These are phyloP conservation scores for Montifringilla adamsi DNA, from an alignment of 2,113 vertebrate species.

Conservation along the genomic window DNA sequence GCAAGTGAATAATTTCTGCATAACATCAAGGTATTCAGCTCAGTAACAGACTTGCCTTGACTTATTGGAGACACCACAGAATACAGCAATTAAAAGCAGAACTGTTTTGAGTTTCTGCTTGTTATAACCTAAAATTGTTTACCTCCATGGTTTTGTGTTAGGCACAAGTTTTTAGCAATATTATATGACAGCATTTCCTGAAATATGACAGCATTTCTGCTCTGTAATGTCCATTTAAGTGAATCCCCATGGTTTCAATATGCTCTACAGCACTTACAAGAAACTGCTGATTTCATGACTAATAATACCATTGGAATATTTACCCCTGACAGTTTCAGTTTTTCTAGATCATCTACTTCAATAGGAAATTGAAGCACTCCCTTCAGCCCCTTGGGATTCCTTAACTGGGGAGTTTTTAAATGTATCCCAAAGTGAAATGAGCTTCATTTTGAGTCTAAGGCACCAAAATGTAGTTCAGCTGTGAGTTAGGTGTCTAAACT, in stretches of 20 bases:
- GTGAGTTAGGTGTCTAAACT: not conserved
- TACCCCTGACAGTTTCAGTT: not conserved
- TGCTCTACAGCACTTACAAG: not conserved
- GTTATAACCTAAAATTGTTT: not conserved
- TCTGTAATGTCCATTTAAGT: not conserved
- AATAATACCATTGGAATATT: not conserved
- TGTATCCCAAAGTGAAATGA: not conserved
- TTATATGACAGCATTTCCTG: not conserved
- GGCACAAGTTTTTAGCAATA: not conserved
- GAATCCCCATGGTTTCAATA: not conserved
- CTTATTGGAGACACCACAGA: not conserved
- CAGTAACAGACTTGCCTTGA: not conserved
- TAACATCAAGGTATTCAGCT: not conserved
- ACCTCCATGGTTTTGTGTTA: not conserved
- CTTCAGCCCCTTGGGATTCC: not conserved
- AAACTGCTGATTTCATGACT: not conserved
- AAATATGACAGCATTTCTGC: not conserved
- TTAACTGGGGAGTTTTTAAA: rapidly evolving
- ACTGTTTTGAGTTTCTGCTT: too few relatives aligned
- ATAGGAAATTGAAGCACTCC: not conserved
- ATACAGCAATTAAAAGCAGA: not conserved
- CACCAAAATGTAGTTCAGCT: not conserved
- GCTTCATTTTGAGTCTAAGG: not conserved
- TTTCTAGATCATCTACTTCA: not conserved
- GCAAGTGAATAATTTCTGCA: not conserved